Evolutionary conservation across 1,140 invertebrate genomes (phyloP).

Genomic region (Drosophila parabipectinata): DNA sequence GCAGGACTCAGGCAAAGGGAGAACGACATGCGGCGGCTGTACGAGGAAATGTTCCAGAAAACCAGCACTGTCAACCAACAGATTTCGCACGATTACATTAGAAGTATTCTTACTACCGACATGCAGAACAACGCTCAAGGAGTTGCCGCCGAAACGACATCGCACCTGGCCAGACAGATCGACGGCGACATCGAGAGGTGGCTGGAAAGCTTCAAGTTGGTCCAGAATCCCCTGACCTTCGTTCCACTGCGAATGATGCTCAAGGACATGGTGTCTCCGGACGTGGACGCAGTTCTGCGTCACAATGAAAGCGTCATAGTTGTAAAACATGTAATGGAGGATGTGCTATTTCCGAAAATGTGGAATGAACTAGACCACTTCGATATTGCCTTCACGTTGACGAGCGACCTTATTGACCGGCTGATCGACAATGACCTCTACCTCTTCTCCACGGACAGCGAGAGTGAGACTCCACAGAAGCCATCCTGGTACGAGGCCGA

Average conservation of each 20-base stretch:
- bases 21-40: conserved; percentile 86
- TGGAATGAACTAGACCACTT: conserved; percentile 49
- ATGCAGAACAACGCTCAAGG: conserved; percentile 86
- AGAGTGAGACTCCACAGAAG: conserved; percentile 29
- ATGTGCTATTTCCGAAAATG: conserved; percentile 54
- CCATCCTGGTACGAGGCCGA: conserved; percentile 35
- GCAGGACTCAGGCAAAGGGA: conserved; percentile 88
- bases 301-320: conserved; percentile 47
- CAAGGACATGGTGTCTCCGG: conserved; percentile 43
- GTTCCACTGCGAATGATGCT: conserved; percentile 58
- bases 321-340: conserved; percentile 60
- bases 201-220: conserved; percentile 83
- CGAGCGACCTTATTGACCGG: conserved; percentile 64
- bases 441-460: conserved; percentile 64
- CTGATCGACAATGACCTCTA: conserved; percentile 71
- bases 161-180: conserved; percentile 86
- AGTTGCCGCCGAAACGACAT: conserved; percentile 85
- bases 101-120: conserved; percentile 87
- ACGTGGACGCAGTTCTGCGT: conserved; percentile 25
- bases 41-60: conserved; percentile 88
- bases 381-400: conserved; percentile 47
- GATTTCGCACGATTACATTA: conserved; percentile 87
- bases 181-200: conserved; percentile 84
- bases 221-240: conserved; percentile 83
- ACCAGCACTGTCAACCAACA: conserved; percentile 85